Percentiles rank a stretch among this genome's conserved stretches.
Conservation (phyloP, 2,113 vertebrate genomes). For the Pithys albifrons region DNA sequence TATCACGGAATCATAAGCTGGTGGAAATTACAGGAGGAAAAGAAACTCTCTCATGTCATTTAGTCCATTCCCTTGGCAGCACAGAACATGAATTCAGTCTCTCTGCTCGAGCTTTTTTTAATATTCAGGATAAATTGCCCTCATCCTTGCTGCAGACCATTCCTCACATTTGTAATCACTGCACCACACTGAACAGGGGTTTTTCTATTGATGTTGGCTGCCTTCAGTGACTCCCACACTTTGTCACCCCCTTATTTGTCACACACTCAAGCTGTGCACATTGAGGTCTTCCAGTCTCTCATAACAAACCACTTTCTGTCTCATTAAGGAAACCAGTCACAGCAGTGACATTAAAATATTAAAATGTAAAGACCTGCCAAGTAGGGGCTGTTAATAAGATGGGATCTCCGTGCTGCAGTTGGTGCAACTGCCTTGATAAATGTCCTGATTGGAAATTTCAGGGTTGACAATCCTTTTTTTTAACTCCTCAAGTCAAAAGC, state of each 20-base stretch:
- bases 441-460: neutral
- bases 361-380: neutral
- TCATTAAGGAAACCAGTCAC: neutral
- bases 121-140: constrained; percentile 26
- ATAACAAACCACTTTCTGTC: neutral
- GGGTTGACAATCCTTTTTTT: neutral
- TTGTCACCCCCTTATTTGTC: neutral
- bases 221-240: neutral
- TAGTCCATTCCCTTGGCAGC: neutral
- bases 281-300: neutral
- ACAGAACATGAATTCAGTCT: neutral
- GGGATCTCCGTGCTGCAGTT: neutral
- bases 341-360: neutral
- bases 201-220: neutral
- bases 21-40: constrained; percentile 1
- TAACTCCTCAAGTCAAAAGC: neutral
- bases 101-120: neutral
- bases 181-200: neutral
- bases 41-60: neutral
- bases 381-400: neutral
- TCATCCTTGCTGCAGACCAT: neutral
- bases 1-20: neutral
- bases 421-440: neutral
- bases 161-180: neutral
- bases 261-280: neutral